phyloP scores from a whole-genome alignment of 2,888 invertebrate species.

The Elgonia sp. region DNA sequence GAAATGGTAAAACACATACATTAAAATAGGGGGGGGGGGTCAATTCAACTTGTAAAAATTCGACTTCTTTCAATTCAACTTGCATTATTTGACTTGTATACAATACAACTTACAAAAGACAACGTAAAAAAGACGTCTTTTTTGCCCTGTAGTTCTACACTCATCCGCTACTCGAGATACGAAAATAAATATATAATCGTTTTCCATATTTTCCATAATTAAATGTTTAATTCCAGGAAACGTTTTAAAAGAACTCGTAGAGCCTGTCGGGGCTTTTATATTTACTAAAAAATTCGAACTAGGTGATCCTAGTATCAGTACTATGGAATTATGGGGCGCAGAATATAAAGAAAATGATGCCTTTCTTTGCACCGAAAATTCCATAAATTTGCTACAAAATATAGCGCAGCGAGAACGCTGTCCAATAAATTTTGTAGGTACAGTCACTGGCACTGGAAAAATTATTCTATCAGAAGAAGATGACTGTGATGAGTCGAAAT shows the following conservation, averaged over 20 bases:
- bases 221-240: slow-evolving; percentile 90
- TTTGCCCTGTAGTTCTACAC: too few species aligned
- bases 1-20: slow-evolving; percentile 90
- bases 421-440: slow-evolving; percentile 96
- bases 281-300: slow-evolving; percentile 95
- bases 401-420: slow-evolving; percentile 96
- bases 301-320: slow-evolving; percentile 97
- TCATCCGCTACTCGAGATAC: too few species aligned
- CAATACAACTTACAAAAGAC: too few species aligned
- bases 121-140: too few species aligned
- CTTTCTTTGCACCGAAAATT: slow-evolving; percentile 91
- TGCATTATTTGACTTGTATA: too few species aligned
- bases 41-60: too few species aligned
- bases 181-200: too few species aligned
- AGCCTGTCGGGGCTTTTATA: slow-evolving; percentile 97
- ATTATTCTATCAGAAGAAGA: slow-evolving; percentile 90
- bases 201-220: too few species aligned
- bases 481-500: slow-evolving; percentile 87
- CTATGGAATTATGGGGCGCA: slow-evolving; percentile 98
- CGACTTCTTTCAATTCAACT: too few species aligned
- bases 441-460: slow-evolving; percentile 95
- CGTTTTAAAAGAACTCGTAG: slow-evolving; percentile 98
- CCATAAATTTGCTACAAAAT: slow-evolving; percentile 89
- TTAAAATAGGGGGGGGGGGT: too few species aligned
- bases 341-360: slow-evolving; percentile 99